These are phyloP conservation scores for Lipophrys pholis DNA, from an alignment of 2,113 vertebrate genomes.

Conservation along the genomic window DNA sequence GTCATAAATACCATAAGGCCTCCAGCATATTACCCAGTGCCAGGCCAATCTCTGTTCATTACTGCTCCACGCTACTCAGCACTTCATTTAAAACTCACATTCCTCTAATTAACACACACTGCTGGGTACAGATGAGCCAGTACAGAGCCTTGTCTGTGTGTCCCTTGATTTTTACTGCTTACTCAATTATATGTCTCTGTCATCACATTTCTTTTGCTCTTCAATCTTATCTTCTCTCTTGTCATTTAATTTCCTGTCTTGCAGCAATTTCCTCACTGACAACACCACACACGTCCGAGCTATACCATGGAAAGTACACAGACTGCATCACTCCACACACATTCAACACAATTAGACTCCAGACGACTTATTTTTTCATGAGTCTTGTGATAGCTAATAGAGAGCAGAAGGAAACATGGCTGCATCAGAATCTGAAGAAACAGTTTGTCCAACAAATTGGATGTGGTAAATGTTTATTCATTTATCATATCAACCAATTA, in stretches of 20 bases:
- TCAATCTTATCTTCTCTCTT: slow-evolving; percentile 14
- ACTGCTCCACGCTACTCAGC: slow-evolving; percentile 72
- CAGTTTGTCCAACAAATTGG: slow-evolving; percentile 81
- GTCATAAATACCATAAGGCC: slow-evolving; percentile 79
- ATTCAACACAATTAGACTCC: slow-evolving; percentile 40
- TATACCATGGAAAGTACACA: slow-evolving; percentile 29
- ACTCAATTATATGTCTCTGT: slow-evolving; percentile 54
- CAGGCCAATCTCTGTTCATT: slow-evolving; percentile 77
- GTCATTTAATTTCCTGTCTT: slow-evolving; percentile 39
- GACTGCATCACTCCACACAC: background rate
- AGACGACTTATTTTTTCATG: slow-evolving; percentile 28
- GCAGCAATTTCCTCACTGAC: slow-evolving; percentile 1
- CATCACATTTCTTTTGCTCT: slow-evolving; percentile 54
- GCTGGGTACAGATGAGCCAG: slow-evolving; percentile 73
- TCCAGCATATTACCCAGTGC: slow-evolving; percentile 78
- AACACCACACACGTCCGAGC: background rate
- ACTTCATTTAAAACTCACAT: slow-evolving; percentile 79
- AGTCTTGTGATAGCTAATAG: slow-evolving; percentile 54
- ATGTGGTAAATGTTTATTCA: slow-evolving; percentile 72
- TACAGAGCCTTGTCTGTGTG: slow-evolving; percentile 67
- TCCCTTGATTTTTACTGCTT: slow-evolving; percentile 43
- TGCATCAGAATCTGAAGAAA: slow-evolving; percentile 69
- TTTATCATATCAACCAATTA: slow-evolving; percentile 79
- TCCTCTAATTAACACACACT: slow-evolving; percentile 80
- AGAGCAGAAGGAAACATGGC: slow-evolving; percentile 62